Evolutionary conservation across 2,888 invertebrate genomes (phyloP), one percentile per base, ranked within the genome.

Genomic region (Myathropa florea): DNA sequence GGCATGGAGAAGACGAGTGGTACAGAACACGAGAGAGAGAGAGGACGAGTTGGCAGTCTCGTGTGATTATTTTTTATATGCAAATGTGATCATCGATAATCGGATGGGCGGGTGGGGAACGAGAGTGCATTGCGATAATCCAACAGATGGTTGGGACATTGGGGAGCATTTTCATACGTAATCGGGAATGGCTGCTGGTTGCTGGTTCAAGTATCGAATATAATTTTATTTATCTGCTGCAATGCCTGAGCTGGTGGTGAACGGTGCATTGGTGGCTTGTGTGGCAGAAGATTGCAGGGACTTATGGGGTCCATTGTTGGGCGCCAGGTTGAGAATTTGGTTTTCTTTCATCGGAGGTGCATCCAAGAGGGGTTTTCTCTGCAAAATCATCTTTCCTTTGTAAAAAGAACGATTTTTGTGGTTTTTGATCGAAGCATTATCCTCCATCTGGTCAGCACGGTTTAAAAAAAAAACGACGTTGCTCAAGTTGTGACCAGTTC

Each of bases 1-100:
- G 77, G 72, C 53, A 76, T 65, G 82, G 81, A 59, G 71, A 65
- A 83, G 75, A 79, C 82, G 73, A 79, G 83, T 86, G 72, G 60
- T 12, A n/a, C 12, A 64, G 81, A 77, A 24, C 14, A 63, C 39
- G 39, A 64, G 55, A 81, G n/a, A n/a, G 61, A 12, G 21, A 18
- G 46, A 10, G 46, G 12, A 18, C 46, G 57, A 57, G 76, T 63
- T 79, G 70, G 57, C 65, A 63, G 71, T 82, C 84, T 81, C 72
- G 67, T 84, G 76, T 77, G 76, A 84, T 81, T 84, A 81, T 78
- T 75, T 85, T 85, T 82, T 85, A 70, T 81, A 82, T 85, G 77
- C 70, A 85, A 85, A 85, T 85, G 60, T 73, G 85, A 85, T 82
- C 75, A 70, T 55, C 82, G 82, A 85, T 82, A 82, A 82, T 78